A percentile compares a stretch with the other conserved stretches of the same genome.
phyloP scores from a whole-genome alignment of 2,888 invertebrate genomes.

The Nasonia oneida region DNA sequence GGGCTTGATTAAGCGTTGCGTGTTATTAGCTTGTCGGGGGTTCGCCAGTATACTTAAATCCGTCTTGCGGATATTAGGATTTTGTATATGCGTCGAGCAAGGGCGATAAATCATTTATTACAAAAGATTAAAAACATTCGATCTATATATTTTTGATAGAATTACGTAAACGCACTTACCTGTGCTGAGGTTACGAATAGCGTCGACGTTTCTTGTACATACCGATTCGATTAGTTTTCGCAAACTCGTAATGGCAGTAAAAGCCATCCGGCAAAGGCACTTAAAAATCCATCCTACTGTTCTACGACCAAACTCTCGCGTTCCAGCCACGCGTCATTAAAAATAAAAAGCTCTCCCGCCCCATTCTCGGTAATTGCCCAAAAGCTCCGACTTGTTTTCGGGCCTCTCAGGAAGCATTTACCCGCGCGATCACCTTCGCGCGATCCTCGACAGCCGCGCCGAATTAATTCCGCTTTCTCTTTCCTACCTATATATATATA shows the following conservation, averaged over 20 bases:
- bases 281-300: neutral
- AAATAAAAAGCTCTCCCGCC: constrained; percentile 17
- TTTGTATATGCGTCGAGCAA: neutral
- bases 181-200: no score
- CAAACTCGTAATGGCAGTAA: neutral
- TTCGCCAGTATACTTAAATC: neutral
- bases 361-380: constrained; percentile 23
- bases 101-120: no score
- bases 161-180: no score
- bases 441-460: constrained; percentile 39
- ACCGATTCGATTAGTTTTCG: neutral
- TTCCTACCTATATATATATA: neutral
- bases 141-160: no score
- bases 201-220: no score
- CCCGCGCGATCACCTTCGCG: neutral
- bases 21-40: constrained; percentile 15
- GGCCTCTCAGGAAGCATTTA: neutral
- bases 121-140: no score
- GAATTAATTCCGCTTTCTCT: constrained; percentile 45
- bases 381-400: constrained; percentile 33
- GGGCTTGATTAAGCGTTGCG: constrained; percentile 16
- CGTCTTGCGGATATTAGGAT: neutral
- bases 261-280: neutral
- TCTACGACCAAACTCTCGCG: constrained; percentile 25
- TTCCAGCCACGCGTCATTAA: constrained; percentile 34